phyloP scores from a whole-genome alignment of 2,888 invertebrate species.

The Clusia tigrina region DNA sequence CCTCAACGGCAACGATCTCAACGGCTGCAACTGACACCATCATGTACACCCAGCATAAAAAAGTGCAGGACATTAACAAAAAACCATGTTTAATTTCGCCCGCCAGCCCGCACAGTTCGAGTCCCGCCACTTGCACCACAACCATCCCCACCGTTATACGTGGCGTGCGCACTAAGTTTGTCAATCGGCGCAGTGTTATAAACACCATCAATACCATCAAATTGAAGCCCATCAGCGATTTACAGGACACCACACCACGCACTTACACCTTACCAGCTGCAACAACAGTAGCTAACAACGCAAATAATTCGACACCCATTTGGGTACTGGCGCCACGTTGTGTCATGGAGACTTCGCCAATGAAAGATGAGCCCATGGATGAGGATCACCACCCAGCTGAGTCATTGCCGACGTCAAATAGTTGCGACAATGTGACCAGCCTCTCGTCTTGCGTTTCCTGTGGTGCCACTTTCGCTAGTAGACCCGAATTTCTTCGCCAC shows the following conservation, averaged over 20 bases:
- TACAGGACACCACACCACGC: conserved; percentile 14
- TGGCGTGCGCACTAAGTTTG: conserved; percentile 39
- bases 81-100: too few species aligned
- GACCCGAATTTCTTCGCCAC: conserved; percentile 42
- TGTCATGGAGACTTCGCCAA: not conserved
- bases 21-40: too few species aligned
- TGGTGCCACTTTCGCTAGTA: conserved; percentile 39
- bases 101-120: too few species aligned
- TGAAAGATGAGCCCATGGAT: conserved; percentile 29
- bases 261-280: not conserved
- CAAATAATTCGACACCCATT: not conserved
- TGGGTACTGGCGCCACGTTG: not conserved
- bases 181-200: conserved; percentile 33
- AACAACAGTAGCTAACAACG: not conserved
- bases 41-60: not conserved
- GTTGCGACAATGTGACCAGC: too few species aligned
- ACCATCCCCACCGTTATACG: conserved; percentile 14
- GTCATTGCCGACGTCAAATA: too few species aligned
- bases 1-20: not conserved
- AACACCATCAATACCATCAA: not conserved
- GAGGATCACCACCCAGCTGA: conserved; percentile 4
- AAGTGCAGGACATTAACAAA: not conserved
- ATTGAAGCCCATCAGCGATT: conserved; percentile 21
- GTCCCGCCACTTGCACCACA: not conserved
- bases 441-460: conserved; percentile 40